phyloP scores from a whole-genome alignment of 2,113 vertebrate genomes.

The Myiopsitta monachus region DNA sequence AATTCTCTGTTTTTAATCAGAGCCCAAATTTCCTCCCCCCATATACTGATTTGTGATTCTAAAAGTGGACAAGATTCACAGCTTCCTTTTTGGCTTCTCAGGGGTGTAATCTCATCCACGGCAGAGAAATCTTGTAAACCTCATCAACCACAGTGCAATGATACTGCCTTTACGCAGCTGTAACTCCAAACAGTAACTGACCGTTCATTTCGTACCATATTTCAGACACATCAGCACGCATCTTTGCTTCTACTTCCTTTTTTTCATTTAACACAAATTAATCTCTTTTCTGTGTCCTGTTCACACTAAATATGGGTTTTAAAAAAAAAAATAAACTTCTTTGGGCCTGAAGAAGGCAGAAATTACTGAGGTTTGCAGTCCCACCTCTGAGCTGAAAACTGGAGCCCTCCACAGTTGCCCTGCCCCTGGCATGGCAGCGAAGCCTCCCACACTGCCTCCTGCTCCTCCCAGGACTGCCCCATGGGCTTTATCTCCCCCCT shows the following conservation, averaged over 20 bases:
- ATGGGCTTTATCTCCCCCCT: not conserved
- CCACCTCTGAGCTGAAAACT: not conserved
- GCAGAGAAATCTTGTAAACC: not conserved
- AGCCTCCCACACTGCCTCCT: not conserved
- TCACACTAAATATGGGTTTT: not conserved
- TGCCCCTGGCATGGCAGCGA: not conserved
- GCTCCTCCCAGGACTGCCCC: not conserved
- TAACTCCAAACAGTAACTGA: not conserved
- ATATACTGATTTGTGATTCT: not conserved
- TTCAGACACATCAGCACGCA: not conserved
- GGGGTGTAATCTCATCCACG: not conserved
- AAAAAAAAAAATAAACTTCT: accelerated
- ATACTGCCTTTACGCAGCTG: not conserved
- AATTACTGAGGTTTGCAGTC: not conserved
- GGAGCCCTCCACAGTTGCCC: not conserved
- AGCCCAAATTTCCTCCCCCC: not conserved
- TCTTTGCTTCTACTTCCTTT: not conserved
- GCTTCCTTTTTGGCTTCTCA: not conserved
- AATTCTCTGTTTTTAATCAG: not conserved
- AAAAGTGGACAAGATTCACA: not conserved
- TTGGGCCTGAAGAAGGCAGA: not conserved
- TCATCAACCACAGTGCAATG: not conserved
- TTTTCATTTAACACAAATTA: not conserved
- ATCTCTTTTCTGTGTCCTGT: not conserved
- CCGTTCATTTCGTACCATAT: not conserved